Evolutionary conservation across 2,113 vertebrate species (phyloP), one percentile per base, ranked within the genome.

Genomic region (Microcebus ravelobensis): DNA sequence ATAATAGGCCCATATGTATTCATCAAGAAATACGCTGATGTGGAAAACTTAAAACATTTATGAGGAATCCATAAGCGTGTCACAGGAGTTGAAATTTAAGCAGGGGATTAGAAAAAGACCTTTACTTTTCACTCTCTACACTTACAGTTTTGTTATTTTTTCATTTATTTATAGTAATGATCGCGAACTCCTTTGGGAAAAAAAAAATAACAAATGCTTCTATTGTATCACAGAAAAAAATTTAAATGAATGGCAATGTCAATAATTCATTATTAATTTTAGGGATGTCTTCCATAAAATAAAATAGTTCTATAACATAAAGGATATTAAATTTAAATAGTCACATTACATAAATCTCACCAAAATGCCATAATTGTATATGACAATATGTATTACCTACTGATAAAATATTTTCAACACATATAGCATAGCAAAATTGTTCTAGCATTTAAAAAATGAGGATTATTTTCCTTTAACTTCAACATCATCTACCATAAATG

Each of bases 401-500:
- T 36, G 13, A 63, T 57, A 91, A 87, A 73, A 12, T 63, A n/a
- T 42, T 86, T 86, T 71, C 45, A 81, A 48, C 3, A 65, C 36
- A 84, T 2, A 61, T 0, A 63, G 25, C 20, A 87, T 45, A 79
- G 3, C 6, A 45, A 87, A 83, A 71, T 57, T 42, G 14, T 65
- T 71, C 13, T 29, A 9, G 4, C 25, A 95, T 39, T 88, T 74
- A 48, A 67, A 61, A 96, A 91, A 5, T 65, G 15, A 42, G 4
- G 2, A 12, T 31, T 70, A 68, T 61, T 84, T 96, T 90, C 45
- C 42, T 98, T 95, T 96, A 96, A 93, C 25, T 93, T 92, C 42
- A 87, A 48, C 2, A 68, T 70, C 8, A 76, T 80, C 50, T 42
- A 84, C 34, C 67, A 8, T 21, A 90, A 96, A 97, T 50, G 59